A percentile compares a stretch with the other conserved stretches of the same genome.
These are phyloP conservation scores for Lepidotrigona ventralis DNA, from an alignment of 1,140 invertebrate species.

Conservation along the genomic window DNA sequence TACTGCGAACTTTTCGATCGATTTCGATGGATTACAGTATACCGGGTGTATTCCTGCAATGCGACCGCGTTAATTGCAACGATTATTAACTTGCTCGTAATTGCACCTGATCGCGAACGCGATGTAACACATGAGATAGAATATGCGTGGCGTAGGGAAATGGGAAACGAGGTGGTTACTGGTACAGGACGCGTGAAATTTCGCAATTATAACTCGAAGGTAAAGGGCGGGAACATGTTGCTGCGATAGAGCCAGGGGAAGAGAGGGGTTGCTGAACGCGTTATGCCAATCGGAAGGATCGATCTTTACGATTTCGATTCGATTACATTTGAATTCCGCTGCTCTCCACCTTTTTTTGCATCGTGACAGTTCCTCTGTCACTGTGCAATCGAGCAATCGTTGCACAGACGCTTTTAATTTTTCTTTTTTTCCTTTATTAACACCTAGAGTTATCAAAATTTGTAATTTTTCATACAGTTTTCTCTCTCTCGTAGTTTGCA, in stretches of 20 bases:
- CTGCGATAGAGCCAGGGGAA: conserved; percentile 12
- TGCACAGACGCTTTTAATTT: too few species aligned
- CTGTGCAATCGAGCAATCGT: too few species aligned
- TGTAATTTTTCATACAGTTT: too few species aligned
- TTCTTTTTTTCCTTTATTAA: too few species aligned
- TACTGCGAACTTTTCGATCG: conserved; percentile 13
- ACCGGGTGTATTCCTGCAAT: conserved; percentile 3
- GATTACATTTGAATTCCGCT: neutral
- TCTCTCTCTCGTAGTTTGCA: too few species aligned
- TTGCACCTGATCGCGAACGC: conserved; percentile 77
- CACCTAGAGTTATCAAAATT: too few species aligned
- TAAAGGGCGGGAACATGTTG: conserved; percentile 10
- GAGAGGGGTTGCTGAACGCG: neutral
- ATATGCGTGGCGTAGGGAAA: conserved; percentile 24
- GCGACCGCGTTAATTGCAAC: conserved; percentile 61
- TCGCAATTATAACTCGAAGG: conserved; percentile 20
- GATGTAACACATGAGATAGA: conserved; percentile 62
- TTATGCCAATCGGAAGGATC: neutral
- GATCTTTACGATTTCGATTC: neutral
- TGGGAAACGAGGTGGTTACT: conserved; percentile 26
- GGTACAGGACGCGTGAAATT: neutral
- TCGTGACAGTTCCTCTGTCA: too few species aligned
- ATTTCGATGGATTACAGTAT: conserved; percentile 31
- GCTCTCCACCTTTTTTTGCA: neutral
- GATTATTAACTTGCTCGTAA: conserved; percentile 79